Evolutionary conservation across 2,113 vertebrate genomes (phyloP), one percentile per base, ranked within the genome.

Genomic region (Felis chaus): DNA sequence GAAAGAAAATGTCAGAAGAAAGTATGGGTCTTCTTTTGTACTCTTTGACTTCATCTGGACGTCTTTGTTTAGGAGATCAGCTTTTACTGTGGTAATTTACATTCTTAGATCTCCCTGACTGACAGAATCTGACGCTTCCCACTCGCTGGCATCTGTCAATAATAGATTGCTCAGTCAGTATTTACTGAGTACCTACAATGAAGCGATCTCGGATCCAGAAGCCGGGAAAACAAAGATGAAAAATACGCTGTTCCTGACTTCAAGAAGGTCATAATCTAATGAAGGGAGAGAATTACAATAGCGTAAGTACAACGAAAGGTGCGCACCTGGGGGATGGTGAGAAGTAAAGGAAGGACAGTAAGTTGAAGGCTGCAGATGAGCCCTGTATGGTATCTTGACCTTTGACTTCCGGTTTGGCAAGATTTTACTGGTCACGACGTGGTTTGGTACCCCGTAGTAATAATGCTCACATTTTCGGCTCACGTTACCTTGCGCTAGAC

Each of bases 1-100:
- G 53, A 78, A 91, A 87, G 57, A 69, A 91, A 86, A 82, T 16
- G 16, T 63, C 19, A 80, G 29, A 80, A 65, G 81, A 96, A 87
- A 91, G 23, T 11, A 27, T 25, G 4, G 27, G 21, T 79, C 84
- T 66, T 55, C 14, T 48, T 45, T 61, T 73, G 61, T 80, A 71
- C 9, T 89, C 18, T 4, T 82, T 95, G 93, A 29, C 50, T 93
- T 69, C 83, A 80, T 61, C 21, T 78, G 57, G 23, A 53, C n/a
- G 39, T 91, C 53, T 88, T 65, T 69, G 25, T 86, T 89, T 79
- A 94, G 81, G 31, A 69, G 31, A 71, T 45, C 50, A 68, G 48
- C 39, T 79, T 79, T 93, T 65, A 31, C 39, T 90, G 4, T 21
- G 13, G 31, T 41, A 15, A 39, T 53, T 95, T 78, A 66, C 73